Percentiles rank a stretch among this genome's conserved stretches.
phyloP scores from a whole-genome alignment of 2,113 vertebrate species.

The Mustela nigripes region DNA sequence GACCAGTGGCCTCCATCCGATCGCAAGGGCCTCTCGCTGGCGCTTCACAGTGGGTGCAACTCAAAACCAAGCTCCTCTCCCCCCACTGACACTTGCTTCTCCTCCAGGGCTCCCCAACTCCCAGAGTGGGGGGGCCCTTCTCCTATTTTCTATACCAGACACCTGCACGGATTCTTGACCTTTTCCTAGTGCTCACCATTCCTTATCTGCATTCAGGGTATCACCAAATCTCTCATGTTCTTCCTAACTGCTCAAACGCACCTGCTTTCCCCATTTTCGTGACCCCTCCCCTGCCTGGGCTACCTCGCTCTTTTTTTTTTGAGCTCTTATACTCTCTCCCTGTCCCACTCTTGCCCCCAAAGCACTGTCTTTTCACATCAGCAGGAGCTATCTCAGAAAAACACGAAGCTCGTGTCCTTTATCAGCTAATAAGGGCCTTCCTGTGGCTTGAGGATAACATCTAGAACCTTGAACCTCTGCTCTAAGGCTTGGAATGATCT shows the following conservation, averaged over 20 bases:
- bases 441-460: background rate
- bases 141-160: background rate
- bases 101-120: rapidly evolving
- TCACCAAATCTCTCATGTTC: rapidly evolving
- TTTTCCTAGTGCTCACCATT: rapidly evolving
- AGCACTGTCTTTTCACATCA: background rate
- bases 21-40: background rate
- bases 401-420: rapidly evolving
- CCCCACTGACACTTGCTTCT: rapidly evolving
- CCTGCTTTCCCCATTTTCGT: rapidly evolving
- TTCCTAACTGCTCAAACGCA: background rate
- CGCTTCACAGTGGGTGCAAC: rapidly evolving
- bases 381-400: background rate
- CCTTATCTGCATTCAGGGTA: rapidly evolving
- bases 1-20: rapidly evolving
- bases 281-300: rapidly evolving
- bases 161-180: rapidly evolving
- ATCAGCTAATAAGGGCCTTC: background rate
- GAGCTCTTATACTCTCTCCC: background rate
- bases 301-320: rapidly evolving
- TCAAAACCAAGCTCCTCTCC: background rate
- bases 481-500: background rate
- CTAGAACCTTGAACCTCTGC: background rate
- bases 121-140: rapidly evolving
- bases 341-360: rapidly evolving